Conservation (phyloP, 2,797 vertebrate species). For the Mycteria americana region DNA sequence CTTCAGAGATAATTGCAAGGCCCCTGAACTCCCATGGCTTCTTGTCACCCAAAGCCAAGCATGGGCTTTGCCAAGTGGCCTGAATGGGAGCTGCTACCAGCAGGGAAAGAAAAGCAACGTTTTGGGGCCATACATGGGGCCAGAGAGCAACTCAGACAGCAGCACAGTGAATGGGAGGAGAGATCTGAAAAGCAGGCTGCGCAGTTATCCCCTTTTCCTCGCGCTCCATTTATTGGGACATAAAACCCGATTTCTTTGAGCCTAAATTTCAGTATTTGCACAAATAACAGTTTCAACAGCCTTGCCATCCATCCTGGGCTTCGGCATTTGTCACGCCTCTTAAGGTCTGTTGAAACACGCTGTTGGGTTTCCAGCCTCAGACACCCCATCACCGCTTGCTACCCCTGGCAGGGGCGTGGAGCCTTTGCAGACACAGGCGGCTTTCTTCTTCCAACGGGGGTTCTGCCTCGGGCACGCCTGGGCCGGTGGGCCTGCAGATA, state of each 20-base stretch:
- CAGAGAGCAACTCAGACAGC: neutral
- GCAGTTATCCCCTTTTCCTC: neutral
- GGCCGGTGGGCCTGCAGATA: neutral
- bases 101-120: neutral
- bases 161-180: neutral
- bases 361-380: neutral
- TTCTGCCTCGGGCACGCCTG: neutral
- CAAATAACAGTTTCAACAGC: neutral
- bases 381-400: neutral
- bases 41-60: neutral
- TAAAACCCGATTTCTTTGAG: neutral
- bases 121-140: neutral
- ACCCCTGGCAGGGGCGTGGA: accelerated
- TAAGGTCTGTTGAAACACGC: neutral
- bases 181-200: neutral
- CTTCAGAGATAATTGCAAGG: neutral
- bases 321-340: neutral
- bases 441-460: neutral
- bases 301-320: neutral
- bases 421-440: accelerated
- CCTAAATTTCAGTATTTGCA: conserved; percentile 1
- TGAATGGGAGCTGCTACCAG: neutral
- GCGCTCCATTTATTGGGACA: neutral
- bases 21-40: neutral
- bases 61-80: neutral